A percentile compares a stretch with the other conserved stretches of the same genome.
phyloP scores from a whole-genome alignment of 2,113 vertebrate species.

The Phaethon lepturus region DNA sequence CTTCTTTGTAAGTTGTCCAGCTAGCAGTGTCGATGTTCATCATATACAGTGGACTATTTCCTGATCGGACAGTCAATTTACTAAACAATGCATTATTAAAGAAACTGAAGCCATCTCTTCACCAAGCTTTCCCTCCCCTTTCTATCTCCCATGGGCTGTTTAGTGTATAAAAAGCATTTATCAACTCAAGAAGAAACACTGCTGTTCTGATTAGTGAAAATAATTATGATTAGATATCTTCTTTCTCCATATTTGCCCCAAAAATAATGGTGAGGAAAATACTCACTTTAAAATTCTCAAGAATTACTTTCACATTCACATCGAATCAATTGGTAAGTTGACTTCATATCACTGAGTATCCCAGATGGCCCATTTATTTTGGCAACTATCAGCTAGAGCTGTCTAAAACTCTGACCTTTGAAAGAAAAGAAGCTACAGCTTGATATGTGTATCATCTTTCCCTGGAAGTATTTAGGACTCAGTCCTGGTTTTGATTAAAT shows the following conservation, averaged over 20 bases:
- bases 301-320: background rate
- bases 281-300: background rate
- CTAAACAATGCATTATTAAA: slow-evolving; percentile 14
- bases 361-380: background rate
- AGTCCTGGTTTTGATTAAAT: background rate
- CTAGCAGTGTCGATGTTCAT: slow-evolving; percentile 20
- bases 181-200: background rate
- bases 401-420: background rate
- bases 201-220: background rate
- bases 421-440: background rate
- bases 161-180: background rate
- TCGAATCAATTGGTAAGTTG: background rate
- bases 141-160: slow-evolving; percentile 10
- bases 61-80: slow-evolving; percentile 13
- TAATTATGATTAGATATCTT: background rate
- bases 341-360: background rate
- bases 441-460: background rate
- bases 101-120: slow-evolving; percentile 1
- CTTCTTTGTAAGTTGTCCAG: slow-evolving; percentile 50
- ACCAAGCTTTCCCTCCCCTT: background rate
- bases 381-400: background rate
- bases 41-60: background rate
- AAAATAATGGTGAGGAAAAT: background rate
- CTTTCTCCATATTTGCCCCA: background rate
- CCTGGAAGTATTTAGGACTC: background rate